Base-by-base conservation (phyloP, 2,888 invertebrate genomes). In the Stenodema calcarata region DNA sequence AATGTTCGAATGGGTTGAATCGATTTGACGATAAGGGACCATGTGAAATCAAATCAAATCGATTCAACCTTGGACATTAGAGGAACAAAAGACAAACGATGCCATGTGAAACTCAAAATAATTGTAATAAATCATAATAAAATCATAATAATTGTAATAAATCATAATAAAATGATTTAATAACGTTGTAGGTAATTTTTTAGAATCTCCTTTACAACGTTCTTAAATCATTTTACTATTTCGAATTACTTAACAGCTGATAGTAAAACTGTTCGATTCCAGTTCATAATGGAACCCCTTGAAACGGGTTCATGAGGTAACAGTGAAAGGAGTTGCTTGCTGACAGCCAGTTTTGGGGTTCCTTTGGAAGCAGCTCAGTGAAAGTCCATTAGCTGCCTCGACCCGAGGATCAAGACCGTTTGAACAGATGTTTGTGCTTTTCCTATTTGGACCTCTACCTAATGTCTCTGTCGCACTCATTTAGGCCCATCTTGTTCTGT, bases 311-410 rank as follows among this genome's bases (percentile, higher is more conserved):
- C 50, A 50, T 50, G 50, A 50, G n/a, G 50, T 50, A 50, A 50
- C 50, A n/a, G 50, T 50, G 50, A 50, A 50, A 50, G 50, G 47
- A 16, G 47, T 47, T 16, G 12, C 12, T 47, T 7, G 1, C 47
- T 12, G 12, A 3, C 47, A 16, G 50, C 50, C 50, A 50, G 50
- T 16, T 50, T 50, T 50, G 50, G n/a, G n/a, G n/a, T 50, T 70
- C 30, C 30, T 30, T 16, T 27, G 27, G 28, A 18, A 70, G 69
- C 28, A 27, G 70, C 50, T 79, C 47, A 62, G 81, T 62, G 81
- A 81, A 81, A 81, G 81, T 81, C 81, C 62, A 81, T 81, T 81
- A 81, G 81, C 62, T 23, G 47, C 4, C 75, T 23, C 28, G 0
- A 16, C 30, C 27, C 70, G 27, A 12, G n/a, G 28, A 70, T 27